These are phyloP conservation scores for Apteryx owenii DNA, from an alignment of 2,113 vertebrate species.

Conservation along the genomic window DNA sequence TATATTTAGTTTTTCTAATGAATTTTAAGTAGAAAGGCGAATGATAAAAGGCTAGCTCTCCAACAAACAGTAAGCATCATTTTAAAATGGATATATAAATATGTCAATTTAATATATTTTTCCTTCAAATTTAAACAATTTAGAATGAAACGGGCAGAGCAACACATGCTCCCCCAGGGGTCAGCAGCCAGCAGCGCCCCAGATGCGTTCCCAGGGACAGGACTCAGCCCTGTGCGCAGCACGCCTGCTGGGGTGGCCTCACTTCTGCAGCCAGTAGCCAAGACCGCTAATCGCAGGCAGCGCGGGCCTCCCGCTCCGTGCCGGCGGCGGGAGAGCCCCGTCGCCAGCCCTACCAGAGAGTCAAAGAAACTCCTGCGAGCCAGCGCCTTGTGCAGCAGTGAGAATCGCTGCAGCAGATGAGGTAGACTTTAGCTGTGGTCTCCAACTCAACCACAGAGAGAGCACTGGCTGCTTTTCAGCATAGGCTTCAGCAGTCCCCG, in stretches of 20 bases:
- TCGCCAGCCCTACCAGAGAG: background rate
- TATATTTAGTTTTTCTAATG: slow-evolving; percentile 27
- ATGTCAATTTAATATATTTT: background rate
- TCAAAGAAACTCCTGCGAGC: background rate
- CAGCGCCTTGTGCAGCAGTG: background rate
- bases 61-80: background rate
- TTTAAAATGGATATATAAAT: background rate
- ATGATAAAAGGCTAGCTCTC: background rate
- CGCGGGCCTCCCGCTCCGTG: background rate
- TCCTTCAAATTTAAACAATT: slow-evolving; percentile 9
- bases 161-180: background rate
- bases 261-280: background rate
- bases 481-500: background rate
- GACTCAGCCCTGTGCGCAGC: background rate
- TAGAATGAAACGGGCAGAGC: background rate
- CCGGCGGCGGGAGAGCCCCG: background rate
- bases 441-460: background rate
- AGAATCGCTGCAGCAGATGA: background rate
- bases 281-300: background rate
- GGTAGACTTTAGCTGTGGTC: background rate
- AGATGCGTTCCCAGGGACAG: background rate
- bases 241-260: background rate
- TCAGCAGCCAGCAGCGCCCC: background rate
- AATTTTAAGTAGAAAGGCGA: slow-evolving; percentile 27
- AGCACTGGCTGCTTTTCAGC: background rate